Base-by-base conservation (phyloP, 2,888 invertebrate species). In the Coecobrya sp. region DNA sequence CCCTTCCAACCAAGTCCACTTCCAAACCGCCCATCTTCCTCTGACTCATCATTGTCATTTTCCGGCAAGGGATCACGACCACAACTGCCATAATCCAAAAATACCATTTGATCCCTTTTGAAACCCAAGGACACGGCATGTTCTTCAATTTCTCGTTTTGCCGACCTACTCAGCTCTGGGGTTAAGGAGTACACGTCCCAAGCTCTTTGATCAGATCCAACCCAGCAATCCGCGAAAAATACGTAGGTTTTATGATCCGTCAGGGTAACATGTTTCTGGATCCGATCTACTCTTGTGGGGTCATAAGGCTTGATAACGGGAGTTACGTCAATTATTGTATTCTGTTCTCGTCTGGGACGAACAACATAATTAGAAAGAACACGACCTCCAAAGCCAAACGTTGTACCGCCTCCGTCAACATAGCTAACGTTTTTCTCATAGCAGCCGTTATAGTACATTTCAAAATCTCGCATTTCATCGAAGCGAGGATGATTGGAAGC, bases 361-460 rank as follows among this genome's bases (percentile, higher is more conserved):
- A n/a, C 36, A 13, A 16, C 8, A 22, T 27, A 36, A 36, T 16
- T 82, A 7, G 27, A 27, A 1, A 68, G 30, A 11, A 16, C 11
- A 1, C 82, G 19, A 79, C 22, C 27, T n/a, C 81, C 55, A 81
- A 81, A 81, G 52, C 81, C 81, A 81, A n/a, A n/a, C n/a, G 7
- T n/a, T 27, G 55, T 25, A 8, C 49, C 55, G 25, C 25, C 27
- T 2, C 27, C 42, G 10, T 36, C 36, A 7, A n/a, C n/a, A n/a
- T 36, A 4, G 36, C 3, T 36, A 7, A 36, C 36, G 7, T 36
- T 36, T 36, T 36, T 36, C 2, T 36, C 3, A 2, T 4, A 36
- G 22, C 84, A 84, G 7, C 42, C 52, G 10, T 70, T 49, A 42
- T 89, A 84, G 59, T 70, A 84, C n/a, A 89, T 19, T 25, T 84